These are phyloP conservation scores for Megaceryle maxima DNA, from an alignment of 2,113 vertebrate species.

Conservation along the genomic window DNA sequence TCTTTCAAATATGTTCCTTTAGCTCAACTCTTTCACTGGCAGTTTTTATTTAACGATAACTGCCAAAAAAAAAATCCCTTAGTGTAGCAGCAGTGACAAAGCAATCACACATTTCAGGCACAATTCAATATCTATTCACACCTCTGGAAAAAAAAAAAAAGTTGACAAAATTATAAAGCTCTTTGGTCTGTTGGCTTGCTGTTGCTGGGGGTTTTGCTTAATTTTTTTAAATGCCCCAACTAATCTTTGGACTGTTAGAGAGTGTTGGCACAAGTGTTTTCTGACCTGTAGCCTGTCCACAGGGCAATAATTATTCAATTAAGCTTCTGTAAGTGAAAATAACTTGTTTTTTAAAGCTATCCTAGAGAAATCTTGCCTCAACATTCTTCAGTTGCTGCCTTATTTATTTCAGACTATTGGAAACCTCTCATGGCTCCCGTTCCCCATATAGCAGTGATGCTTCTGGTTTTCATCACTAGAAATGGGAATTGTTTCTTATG, in stretches of 20 bases:
- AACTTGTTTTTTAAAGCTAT: neutral
- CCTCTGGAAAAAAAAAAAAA: neutral
- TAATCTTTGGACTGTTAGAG: neutral
- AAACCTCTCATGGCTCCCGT: neutral
- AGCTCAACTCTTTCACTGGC: constrained; percentile 58
- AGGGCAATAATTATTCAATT: neutral
- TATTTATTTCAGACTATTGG: neutral
- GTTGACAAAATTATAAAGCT: constrained; percentile 12
- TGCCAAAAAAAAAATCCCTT: neutral
- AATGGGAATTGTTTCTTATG: neutral
- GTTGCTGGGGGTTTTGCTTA: neutral
- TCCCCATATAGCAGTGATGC: neutral
- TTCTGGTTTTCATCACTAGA: neutral
- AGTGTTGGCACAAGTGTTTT: neutral
- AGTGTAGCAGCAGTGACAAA: constrained; percentile 17
- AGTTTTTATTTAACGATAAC: constrained; percentile 72
- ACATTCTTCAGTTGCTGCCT: neutral
- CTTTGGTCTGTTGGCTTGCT: neutral
- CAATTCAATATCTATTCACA: constrained; percentile 15
- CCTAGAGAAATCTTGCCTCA: neutral
- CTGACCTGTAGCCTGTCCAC: neutral
- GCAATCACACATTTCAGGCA: constrained; percentile 49
- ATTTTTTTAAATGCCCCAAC: neutral
- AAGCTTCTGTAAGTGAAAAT: neutral
- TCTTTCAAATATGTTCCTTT: constrained; percentile 68